Evolutionary conservation across 53 echinoderm and acorn worm species (phyloP).

Genomic region (Patiria pectinifera): DNA sequence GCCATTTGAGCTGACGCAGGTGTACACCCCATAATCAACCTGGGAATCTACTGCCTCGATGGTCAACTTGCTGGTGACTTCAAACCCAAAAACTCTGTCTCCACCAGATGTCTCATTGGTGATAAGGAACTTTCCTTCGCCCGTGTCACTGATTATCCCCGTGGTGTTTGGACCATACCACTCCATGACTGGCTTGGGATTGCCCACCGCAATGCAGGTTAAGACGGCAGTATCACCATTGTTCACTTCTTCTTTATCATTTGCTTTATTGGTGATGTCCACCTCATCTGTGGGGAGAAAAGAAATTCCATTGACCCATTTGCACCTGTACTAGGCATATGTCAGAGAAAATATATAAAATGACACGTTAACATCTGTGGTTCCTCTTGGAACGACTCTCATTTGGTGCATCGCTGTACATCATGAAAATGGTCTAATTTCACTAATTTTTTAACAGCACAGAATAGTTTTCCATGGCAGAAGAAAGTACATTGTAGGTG

Average conservation of each 20-base stretch:
- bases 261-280: neutral
- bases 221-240: conserved; percentile 33
- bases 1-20: neutral
- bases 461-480: too few species aligned
- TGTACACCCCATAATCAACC: neutral
- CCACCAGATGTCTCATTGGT: neutral
- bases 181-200: conserved; percentile 47
- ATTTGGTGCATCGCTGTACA: too few species aligned
- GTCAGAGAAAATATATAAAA: too few species aligned
- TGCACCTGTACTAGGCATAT: too few species aligned
- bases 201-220: conserved; percentile 31
- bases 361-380: too few species aligned
- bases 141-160: neutral
- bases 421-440: too few species aligned
- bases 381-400: too few species aligned
- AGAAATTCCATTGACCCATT: neutral
- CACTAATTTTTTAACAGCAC: too few species aligned
- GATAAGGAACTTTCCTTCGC: neutral
- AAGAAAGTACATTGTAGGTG: neutral
- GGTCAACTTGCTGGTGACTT: neutral
- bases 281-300: neutral
- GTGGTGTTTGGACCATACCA: conserved; percentile 56
- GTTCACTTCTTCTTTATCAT: neutral
- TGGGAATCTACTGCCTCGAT: neutral
- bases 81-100: neutral